Conservation (phyloP, 2,888 invertebrate genomes). For the Amblyteles armatorius region DNA sequence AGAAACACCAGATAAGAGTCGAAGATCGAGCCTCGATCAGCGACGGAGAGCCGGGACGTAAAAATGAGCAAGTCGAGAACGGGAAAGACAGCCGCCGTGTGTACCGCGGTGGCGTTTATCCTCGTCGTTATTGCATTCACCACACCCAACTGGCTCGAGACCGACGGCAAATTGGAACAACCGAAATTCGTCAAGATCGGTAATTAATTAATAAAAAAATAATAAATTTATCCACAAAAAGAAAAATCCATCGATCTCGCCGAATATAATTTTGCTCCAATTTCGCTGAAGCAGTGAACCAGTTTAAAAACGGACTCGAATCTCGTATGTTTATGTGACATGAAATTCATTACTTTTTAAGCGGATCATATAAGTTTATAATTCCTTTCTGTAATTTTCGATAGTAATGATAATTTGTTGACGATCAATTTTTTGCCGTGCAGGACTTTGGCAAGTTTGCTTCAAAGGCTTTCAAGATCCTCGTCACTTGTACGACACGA, state of each 20-base stretch:
- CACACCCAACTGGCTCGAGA: constrained; percentile 98
- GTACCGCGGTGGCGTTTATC: constrained; percentile 93
- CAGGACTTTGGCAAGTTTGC: constrained; percentile 98
- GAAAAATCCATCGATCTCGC: not conserved
- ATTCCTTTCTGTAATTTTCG: not conserved
- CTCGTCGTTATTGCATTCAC: constrained; percentile 95
- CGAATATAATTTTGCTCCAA: not conserved
- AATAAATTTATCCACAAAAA: not conserved
- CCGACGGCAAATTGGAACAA: constrained; percentile 92
- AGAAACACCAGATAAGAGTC: not conserved
- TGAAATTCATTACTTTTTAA: not conserved
- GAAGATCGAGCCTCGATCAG: constrained; percentile 67
- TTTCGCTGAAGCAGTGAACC: not conserved
- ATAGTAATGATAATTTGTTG: not conserved
- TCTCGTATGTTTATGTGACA: not conserved
- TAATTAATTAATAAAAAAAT: constrained; percentile 83
- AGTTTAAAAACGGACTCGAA: not conserved
- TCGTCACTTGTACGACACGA: constrained; percentile 93
- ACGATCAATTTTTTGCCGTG: constrained; percentile 72
- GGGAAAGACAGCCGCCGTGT: constrained; percentile 93
- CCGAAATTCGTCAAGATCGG: constrained; percentile 94
- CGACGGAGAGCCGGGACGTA: not conserved
- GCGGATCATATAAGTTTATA: no score
- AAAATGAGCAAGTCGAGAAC: constrained; percentile 89
- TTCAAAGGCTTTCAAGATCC: constrained; percentile 95